Evolutionary conservation across 2,888 invertebrate genomes (phyloP).

Genomic region (Cacoxenus indagator): DNA sequence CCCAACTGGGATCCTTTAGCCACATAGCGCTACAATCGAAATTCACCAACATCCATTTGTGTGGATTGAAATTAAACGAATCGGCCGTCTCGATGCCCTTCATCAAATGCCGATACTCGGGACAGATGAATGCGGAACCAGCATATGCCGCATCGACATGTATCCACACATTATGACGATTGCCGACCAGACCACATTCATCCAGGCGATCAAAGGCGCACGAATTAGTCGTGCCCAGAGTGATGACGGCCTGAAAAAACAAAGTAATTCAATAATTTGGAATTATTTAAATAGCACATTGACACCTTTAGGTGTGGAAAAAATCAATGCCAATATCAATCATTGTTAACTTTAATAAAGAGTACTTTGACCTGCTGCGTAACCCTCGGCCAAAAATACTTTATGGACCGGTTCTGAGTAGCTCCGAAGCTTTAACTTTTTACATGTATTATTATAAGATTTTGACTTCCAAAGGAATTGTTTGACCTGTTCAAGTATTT

Average conservation of each 20-base stretch:
- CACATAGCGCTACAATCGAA: constrained; percentile 99
- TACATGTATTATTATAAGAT: no score
- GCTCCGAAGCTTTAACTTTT: no score
- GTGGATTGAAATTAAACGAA: constrained; percentile 98
- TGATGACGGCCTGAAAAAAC: constrained; percentile 80
- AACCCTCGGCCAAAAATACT: no score
- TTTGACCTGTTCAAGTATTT: no score
- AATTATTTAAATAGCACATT: background rate
- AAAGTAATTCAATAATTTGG: background rate
- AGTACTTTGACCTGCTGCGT: no score
- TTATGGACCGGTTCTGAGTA: no score
- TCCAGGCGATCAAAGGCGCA: constrained; percentile 93
- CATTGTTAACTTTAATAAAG: no score
- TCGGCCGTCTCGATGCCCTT: constrained; percentile 90
- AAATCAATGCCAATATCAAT: no score
- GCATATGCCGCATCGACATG: constrained; percentile 98
- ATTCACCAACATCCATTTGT: constrained; percentile 99
- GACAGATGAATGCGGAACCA: constrained; percentile 96
- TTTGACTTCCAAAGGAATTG: no score
- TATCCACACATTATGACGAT: constrained; percentile 84
- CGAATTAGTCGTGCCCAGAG: constrained; percentile 95
- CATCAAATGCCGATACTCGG: constrained; percentile 93
- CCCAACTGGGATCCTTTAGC: constrained; percentile 89
- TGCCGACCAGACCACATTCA: constrained; percentile 92
- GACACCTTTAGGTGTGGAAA: no score